These are phyloP conservation scores for Luscinia luscinia DNA, from an alignment of 2,797 vertebrate genomes.

Conservation along the genomic window DNA sequence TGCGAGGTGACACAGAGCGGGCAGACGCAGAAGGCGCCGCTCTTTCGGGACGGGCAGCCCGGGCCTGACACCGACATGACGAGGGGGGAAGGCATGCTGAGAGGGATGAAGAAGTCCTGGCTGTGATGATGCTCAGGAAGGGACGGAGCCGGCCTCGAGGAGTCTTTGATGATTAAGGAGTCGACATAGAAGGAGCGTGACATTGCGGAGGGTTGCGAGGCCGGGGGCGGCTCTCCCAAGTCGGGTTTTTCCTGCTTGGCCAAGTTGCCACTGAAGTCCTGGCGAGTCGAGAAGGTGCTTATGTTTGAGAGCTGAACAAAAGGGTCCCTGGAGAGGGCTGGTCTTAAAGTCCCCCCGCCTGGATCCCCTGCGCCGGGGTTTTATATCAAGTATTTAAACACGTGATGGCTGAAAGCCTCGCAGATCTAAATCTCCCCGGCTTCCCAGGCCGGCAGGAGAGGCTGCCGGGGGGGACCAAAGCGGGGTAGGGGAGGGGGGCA, in stretches of 20 bases:
- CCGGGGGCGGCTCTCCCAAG: slow-evolving; percentile 43
- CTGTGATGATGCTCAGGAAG: slow-evolving; percentile 80
- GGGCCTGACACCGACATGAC: slow-evolving; percentile 90
- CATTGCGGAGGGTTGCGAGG: slow-evolving; percentile 76
- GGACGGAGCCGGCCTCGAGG: slow-evolving; percentile 83
- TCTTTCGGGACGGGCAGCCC: slow-evolving; percentile 91
- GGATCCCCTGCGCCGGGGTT: slow-evolving; percentile 86
- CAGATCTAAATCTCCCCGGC: slow-evolving; percentile 82
- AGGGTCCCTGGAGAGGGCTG: slow-evolving; percentile 95
- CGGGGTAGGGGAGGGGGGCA: background rate
- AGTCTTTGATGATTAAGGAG: slow-evolving; percentile 97
- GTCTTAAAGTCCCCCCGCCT: slow-evolving; percentile 94
- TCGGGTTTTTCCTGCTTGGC: background rate
- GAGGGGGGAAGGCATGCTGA: slow-evolving; percentile 91
- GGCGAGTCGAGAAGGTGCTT: slow-evolving; percentile 85
- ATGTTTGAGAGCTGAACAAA: slow-evolving; percentile 95
- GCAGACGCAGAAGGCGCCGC: slow-evolving; percentile 93
- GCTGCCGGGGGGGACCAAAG: slow-evolving; percentile 9
- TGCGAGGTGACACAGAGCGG: slow-evolving; percentile 96
- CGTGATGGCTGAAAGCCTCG: slow-evolving; percentile 85
- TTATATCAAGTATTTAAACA: slow-evolving; percentile 87
- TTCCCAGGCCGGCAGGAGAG: slow-evolving; percentile 75
- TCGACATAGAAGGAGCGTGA: slow-evolving; percentile 99
- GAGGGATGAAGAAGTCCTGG: slow-evolving; percentile 93
- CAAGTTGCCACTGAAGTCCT: slow-evolving; percentile 51